Evolutionary conservation across 2,113 vertebrate genomes (phyloP), one percentile per base, ranked within the genome.

Genomic region (Natator depressus): DNA sequence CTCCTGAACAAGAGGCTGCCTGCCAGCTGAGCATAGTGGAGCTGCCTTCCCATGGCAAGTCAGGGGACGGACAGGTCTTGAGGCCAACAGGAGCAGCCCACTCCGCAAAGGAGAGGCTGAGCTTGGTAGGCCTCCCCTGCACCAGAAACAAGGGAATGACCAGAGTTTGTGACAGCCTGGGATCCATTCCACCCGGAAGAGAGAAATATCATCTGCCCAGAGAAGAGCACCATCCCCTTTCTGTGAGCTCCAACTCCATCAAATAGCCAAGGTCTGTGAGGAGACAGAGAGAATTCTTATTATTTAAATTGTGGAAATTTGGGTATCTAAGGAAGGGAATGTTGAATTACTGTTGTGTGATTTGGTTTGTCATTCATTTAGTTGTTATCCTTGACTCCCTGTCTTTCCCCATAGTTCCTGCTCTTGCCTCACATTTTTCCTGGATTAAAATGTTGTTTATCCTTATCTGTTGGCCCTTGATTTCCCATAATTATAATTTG

Each of bases 231-330:
- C 47, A n/a, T 53, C 17, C 25, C 7, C 82, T 83, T 84, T 59
- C 24, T 80, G 76, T 76, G 54, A 89, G 4, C 80, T 22, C 7
- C 69, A 6, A 89, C 81, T 91, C 12, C 22, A 80, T 22, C 35
- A 94, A 89, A 95, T 59, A 2, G 16, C 59, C 55, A 55, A 90
- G 85, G 84, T 1, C 47, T 78, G 85, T 59, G 47, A 13, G 91
- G 42, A 55, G 3, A 82, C 27, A 24, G 10, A 49, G 91, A 89
- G 16, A 38, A n/a, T 2, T 54, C 35, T 24, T 88, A 92, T 31
- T 24, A 78, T 9, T 76, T 10, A 11, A 46, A 62, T 82, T 50
- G 54, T 82, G 47, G 93, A 46, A 16, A 49, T 29, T 57, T 3
- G 5, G 17, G 42, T 14, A 89, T 55, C 91, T 88, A 50, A 3